These are phyloP conservation scores for Drosophila niveifrons DNA, from an alignment of 2,888 invertebrate genomes.

Conservation along the genomic window DNA sequence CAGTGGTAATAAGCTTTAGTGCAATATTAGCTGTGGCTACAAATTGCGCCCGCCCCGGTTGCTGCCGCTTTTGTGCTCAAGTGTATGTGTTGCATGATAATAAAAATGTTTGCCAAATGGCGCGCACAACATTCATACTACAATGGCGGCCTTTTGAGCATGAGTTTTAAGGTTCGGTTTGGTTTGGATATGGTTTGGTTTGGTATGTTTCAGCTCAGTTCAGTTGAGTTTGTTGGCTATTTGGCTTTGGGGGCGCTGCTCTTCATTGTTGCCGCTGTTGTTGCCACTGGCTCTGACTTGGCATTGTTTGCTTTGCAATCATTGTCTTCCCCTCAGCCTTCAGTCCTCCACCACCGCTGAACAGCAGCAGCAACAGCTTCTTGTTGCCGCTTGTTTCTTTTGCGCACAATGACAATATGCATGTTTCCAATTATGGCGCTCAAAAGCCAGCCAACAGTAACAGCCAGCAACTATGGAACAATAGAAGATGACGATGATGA, in stretches of 20 bases:
- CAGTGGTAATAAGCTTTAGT: conserved; percentile 74
- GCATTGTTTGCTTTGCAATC: conserved; percentile 80
- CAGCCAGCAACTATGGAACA: conserved; percentile 48
- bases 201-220: conserved; percentile 32
- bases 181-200: conserved; percentile 11
- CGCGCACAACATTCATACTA: conserved; percentile 59
- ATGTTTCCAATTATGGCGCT: conserved; percentile 81
- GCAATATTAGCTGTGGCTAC: conserved; percentile 74
- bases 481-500: conserved; percentile 34
- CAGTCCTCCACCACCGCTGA: too few species aligned
- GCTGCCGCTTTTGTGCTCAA: conserved; percentile 30
- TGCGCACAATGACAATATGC: conserved; percentile 75
- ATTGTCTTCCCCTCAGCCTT: conserved; percentile 30
- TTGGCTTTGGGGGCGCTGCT: conserved; percentile 52
- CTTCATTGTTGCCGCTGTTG: conserved; percentile 50
- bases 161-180: conserved; percentile 9
- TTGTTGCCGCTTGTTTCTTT: conserved; percentile 24
- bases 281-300: conserved; percentile 69
- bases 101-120: conserved; percentile 79
- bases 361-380: conserved; percentile 3
- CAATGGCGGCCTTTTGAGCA: conserved; percentile 45
- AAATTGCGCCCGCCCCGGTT: conserved; percentile 53
- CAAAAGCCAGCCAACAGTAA: conserved; percentile 67
- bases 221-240: conserved; percentile 48
- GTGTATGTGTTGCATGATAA: conserved; percentile 59